A percentile compares a stretch with the other conserved stretches of the same genome.
Evolutionary conservation across 2,888 invertebrate genomes (phyloP).

Genomic region (Drosophila melanocephala): DNA sequence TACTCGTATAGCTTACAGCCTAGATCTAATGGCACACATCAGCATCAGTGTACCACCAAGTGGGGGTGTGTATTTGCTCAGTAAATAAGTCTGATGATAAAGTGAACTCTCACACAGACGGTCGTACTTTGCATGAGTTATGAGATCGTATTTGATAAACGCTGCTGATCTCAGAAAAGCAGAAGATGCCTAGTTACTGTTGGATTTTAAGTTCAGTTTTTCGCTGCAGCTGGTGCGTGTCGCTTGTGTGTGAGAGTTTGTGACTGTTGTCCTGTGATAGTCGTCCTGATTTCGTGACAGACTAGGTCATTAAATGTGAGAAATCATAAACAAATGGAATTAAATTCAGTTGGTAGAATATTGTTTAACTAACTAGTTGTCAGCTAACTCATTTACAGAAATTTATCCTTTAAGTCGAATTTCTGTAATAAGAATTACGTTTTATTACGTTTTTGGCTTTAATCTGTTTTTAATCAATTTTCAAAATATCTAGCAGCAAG

Average conservation of each 20-base stretch:
- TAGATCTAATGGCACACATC: constrained; percentile 12
- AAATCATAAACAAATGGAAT: neutral
- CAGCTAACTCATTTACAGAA: neutral
- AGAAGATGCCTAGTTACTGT: constrained; percentile 30
- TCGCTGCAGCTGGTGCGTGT: constrained; percentile 26
- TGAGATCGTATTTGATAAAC: constrained; percentile 54
- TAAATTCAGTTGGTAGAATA: neutral
- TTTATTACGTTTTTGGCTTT: neutral
- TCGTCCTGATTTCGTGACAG: constrained; percentile 6
- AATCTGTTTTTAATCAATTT: neutral
- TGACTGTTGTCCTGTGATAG: constrained; percentile 20
- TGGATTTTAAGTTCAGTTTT: constrained; percentile 46
- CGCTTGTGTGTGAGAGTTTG: constrained; percentile 43
- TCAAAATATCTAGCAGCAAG: neutral
- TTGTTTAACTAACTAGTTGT: neutral
- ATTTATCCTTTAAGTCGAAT: neutral
- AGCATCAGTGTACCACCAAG: neutral
- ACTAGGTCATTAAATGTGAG: neutral
- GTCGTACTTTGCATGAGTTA: constrained; percentile 54
- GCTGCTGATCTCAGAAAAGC: constrained; percentile 29
- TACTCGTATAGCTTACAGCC: neutral
- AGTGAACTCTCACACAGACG: constrained; percentile 27
- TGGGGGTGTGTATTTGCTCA: constrained; percentile 44
- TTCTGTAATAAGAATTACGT: neutral
- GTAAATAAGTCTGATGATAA: constrained; percentile 45